A percentile compares a stretch with the other conserved stretches of the same genome.
Conservation (phyloP, 2,113 vertebrate genomes). For the Labeo rohita region DNA sequence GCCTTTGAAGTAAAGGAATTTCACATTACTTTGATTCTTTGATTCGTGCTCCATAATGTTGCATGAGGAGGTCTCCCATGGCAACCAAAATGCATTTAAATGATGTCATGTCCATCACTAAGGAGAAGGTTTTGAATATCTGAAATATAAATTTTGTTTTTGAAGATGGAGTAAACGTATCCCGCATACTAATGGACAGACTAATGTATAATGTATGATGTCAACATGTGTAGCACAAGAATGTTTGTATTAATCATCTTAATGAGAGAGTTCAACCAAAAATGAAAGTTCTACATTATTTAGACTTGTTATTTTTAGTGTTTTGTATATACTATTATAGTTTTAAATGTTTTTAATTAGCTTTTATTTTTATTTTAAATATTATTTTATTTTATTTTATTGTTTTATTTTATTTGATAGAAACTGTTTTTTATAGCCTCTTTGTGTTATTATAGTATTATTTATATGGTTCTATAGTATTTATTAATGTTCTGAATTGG, state of each 20-base stretch:
- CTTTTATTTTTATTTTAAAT: background rate
- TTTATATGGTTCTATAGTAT: too few relatives aligned
- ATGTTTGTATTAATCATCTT: background rate
- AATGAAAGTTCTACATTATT: background rate
- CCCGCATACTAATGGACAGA: background rate
- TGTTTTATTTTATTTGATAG: background rate
- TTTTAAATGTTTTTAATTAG: too few relatives aligned
- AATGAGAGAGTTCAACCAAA: background rate
- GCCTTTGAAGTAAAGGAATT: slow-evolving; percentile 48
- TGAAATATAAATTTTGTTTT: slow-evolving; percentile 3
- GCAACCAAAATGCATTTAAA: slow-evolving; percentile 42
- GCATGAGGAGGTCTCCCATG: slow-evolving; percentile 21
- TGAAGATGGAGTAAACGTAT: background rate
- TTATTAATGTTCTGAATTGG: too few relatives aligned
- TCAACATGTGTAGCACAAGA: background rate
- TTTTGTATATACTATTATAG: too few relatives aligned
- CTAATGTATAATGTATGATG: slow-evolving; percentile 1
- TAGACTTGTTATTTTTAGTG: background rate
- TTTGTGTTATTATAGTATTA: too few relatives aligned
- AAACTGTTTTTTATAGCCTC: too few relatives aligned
- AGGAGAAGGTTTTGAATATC: background rate
- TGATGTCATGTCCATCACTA: slow-evolving; percentile 24
- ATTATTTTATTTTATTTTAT: too few relatives aligned
- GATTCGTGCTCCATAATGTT: slow-evolving; percentile 1
- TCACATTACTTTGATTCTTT: slow-evolving; percentile 43